phyloP scores from a whole-genome alignment of 2,113 vertebrate genomes.

The Elachura formosa region DNA sequence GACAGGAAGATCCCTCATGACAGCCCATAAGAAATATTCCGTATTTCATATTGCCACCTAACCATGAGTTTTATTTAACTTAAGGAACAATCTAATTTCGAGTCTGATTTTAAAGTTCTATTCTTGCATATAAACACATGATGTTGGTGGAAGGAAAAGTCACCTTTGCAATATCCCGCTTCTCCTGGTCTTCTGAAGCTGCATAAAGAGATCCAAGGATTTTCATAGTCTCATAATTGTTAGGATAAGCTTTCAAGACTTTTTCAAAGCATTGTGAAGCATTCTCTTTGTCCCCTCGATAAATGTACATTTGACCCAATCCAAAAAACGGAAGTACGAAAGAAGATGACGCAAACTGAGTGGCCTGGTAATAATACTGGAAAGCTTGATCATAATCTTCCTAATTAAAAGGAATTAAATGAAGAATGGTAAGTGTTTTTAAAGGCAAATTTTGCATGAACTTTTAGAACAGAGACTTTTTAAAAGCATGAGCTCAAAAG shows the following conservation, averaged over 20 bases:
- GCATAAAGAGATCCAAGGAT: constrained; percentile 97
- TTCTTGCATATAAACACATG: not conserved
- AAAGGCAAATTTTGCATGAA: not conserved
- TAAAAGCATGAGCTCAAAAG: not conserved
- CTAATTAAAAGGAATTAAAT: constrained; percentile 60
- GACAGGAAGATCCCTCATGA: not conserved
- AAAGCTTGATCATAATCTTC: constrained; percentile 99
- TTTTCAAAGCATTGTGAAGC: constrained; percentile 98
- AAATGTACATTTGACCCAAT: constrained; percentile 98
- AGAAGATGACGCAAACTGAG: constrained; percentile 95
- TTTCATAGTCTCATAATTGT: constrained; percentile 99
- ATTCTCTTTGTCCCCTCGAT: constrained; percentile 96
- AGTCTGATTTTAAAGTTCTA: not conserved
- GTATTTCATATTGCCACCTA: not conserved
- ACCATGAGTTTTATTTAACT: not conserved
- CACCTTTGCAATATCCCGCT: constrained; percentile 95
- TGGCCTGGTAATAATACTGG: constrained; percentile 99
- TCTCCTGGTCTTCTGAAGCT: constrained; percentile 96
- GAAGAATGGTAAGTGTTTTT: not conserved
- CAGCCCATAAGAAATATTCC: not conserved
- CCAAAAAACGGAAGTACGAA: constrained; percentile 98
- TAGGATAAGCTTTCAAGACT: constrained; percentile 97
- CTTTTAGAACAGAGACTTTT: not conserved
- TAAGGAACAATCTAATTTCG: not conserved
- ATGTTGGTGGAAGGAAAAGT: not conserved